Percentiles rank a stretch among this genome's conserved stretches.
These are phyloP conservation scores for Oscheius sp. DNA, from an alignment of 1,140 invertebrate genomes.

Conservation along the genomic window DNA sequence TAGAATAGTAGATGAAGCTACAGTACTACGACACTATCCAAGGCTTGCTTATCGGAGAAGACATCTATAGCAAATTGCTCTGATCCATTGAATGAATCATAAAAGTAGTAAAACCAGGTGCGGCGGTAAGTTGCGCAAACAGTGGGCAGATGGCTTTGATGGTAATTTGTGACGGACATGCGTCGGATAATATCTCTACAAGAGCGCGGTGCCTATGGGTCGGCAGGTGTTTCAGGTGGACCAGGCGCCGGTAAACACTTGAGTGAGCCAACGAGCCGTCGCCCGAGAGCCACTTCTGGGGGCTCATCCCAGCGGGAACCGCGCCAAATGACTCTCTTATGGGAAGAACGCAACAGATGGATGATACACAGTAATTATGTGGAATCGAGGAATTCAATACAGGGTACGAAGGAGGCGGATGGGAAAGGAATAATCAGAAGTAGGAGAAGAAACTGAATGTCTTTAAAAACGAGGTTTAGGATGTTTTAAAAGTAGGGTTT, in stretches of 20 bases:
- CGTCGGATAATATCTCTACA: background rate
- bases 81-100: too few relatives aligned
- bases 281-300: too few relatives aligned
- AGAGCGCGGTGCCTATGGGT: background rate
- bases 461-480: too few relatives aligned
- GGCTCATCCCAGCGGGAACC: background rate
- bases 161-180: slow-evolving; percentile 5
- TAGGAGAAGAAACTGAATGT: too few relatives aligned
- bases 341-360: background rate
- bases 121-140: background rate
- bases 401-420: too few relatives aligned
- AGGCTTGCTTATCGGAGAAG: too few relatives aligned
- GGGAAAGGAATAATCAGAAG: too few relatives aligned
- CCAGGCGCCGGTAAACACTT: background rate
- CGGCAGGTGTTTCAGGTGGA: slow-evolving; percentile 5
- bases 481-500: too few relatives aligned
- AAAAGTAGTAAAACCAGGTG: too few relatives aligned
- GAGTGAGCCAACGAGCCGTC: too few relatives aligned
- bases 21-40: too few relatives aligned
- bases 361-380: background rate
- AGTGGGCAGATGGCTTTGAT: background rate
- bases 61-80: too few relatives aligned
- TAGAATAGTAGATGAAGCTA: background rate
- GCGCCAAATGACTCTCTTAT: background rate
- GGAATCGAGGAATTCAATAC: background rate